These are phyloP conservation scores for Pimephales promelas DNA, from an alignment of 2,113 vertebrate genomes.

Conservation along the genomic window DNA sequence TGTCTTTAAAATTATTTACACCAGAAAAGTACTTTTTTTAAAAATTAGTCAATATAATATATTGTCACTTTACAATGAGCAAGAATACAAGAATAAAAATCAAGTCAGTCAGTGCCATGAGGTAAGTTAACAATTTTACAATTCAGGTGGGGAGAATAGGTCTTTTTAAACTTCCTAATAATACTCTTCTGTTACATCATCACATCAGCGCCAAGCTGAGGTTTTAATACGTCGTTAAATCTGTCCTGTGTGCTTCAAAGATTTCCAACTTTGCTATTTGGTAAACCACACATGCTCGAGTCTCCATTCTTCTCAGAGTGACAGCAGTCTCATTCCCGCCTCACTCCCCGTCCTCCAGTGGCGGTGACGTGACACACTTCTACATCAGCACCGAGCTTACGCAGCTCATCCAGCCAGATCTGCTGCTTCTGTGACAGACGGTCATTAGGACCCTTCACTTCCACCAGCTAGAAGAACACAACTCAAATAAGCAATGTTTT, in stretches of 20 bases:
- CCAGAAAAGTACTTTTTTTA: background rate
- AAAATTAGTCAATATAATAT: background rate
- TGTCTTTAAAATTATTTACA: background rate
- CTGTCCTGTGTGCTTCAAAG: background rate
- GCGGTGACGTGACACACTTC: conserved; percentile 93
- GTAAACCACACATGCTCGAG: background rate
- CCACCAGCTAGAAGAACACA: conserved; percentile 82
- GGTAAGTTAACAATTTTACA: background rate
- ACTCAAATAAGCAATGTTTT: background rate
- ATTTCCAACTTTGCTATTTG: background rate
- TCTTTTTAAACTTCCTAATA: background rate
- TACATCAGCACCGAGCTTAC: conserved; percentile 83
- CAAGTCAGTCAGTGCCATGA: background rate
- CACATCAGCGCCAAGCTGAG: background rate
- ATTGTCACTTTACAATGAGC: background rate
- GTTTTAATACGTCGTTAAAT: background rate
- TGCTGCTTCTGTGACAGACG: conserved; percentile 92
- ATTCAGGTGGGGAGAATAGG: background rate
- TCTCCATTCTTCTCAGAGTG: background rate
- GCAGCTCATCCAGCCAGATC: conserved; percentile 91
- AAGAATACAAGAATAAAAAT: background rate
- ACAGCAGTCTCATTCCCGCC: conserved; percentile 63
- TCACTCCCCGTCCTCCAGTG: conserved; percentile 78
- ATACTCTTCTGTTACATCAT: background rate
- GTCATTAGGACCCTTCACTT: conserved; percentile 94